Evolutionary conservation across 2,888 invertebrate species (phyloP).

Genomic region (Papilio elwesi): DNA sequence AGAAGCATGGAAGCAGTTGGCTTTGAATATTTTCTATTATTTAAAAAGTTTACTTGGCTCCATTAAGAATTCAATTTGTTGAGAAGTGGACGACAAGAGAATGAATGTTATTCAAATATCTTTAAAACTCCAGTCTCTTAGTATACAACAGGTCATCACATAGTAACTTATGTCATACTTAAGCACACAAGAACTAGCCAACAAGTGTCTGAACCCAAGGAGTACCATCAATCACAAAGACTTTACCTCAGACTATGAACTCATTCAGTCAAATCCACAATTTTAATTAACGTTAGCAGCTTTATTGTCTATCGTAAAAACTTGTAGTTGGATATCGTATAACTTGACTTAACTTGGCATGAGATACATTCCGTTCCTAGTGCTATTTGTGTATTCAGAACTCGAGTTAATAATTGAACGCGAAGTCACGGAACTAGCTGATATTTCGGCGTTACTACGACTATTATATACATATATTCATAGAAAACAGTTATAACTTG

Average conservation of each 20-base stretch:
- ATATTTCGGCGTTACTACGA: background rate
- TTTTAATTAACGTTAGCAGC: background rate
- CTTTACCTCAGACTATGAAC: background rate
- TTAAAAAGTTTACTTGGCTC: background rate
- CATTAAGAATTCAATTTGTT: no score
- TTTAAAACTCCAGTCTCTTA: no score
- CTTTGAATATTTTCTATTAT: background rate
- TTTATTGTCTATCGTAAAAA: slow-evolving; percentile 7
- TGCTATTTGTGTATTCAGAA: slow-evolving; percentile 14
- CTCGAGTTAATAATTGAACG: slow-evolving; percentile 14
- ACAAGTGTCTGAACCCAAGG: no score
- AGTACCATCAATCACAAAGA: background rate
- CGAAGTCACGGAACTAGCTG: background rate
- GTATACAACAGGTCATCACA: no score
- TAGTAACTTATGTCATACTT: no score
- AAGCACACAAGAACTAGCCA: no score
- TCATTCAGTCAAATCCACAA: background rate
- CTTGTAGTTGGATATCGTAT: background rate
- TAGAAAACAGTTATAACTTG: no score
- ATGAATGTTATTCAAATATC: no score
- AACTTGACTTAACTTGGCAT: slow-evolving; percentile 1
- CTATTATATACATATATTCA: background rate
- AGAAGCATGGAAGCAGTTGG: background rate
- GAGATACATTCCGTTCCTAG: slow-evolving; percentile 7
- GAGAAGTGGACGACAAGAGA: no score